phyloP scores from a whole-genome alignment of 2,888 invertebrate species.

The Drosophila paracracens region DNA sequence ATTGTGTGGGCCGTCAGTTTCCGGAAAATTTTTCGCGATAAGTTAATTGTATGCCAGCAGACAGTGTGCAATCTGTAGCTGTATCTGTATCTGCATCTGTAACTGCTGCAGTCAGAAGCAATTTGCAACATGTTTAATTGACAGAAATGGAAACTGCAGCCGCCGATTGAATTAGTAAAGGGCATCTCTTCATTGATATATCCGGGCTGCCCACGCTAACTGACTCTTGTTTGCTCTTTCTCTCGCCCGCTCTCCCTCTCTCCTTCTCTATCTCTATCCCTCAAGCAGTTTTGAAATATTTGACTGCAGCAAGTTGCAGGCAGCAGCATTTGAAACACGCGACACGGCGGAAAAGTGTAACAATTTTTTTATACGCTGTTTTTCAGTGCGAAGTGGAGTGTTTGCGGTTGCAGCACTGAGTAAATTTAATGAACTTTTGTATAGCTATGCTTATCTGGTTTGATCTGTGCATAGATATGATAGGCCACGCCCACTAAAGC shows the following conservation, averaged over 20 bases:
- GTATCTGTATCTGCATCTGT: constrained; percentile 2
- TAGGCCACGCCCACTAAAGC: not conserved
- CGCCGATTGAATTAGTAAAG: constrained; percentile 70
- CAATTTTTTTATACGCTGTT: constrained; percentile 32
- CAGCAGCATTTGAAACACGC: not conserved
- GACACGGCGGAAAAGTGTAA: constrained; percentile 31
- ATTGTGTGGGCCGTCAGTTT: constrained; percentile 76
- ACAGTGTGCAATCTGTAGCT: constrained; percentile 10
- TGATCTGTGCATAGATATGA: not conserved
- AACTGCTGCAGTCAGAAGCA: constrained; percentile 34
- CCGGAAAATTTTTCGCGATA: constrained; percentile 76
- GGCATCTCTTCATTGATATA: constrained; percentile 71
- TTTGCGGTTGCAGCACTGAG: not conserved
- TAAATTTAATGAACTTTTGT: not conserved
- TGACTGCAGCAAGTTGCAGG: constrained; percentile 55
- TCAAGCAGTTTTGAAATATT: not conserved
- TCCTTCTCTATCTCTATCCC: not conserved
- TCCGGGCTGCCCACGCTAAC: constrained; percentile 62
- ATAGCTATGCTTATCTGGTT: not conserved
- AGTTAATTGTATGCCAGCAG: constrained; percentile 72
- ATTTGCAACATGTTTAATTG: constrained; percentile 67
- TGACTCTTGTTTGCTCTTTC: not conserved
- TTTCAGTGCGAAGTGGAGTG: not conserved
- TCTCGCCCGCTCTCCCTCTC: not conserved
- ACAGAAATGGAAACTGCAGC: constrained; percentile 63